Conservation (phyloP, 2,113 vertebrate species). For the Pampusana beccarii region DNA sequence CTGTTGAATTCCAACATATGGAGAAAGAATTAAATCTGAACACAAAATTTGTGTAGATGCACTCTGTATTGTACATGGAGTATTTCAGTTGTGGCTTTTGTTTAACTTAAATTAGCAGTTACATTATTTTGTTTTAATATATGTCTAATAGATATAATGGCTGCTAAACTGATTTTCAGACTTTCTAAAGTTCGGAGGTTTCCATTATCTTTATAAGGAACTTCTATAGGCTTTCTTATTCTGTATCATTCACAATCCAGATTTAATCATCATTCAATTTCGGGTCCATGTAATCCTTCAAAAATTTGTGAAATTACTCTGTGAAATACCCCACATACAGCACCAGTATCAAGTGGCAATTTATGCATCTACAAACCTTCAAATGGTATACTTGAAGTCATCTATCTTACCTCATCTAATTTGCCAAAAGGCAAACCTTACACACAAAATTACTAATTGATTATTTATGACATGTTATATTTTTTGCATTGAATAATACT, state of each 20-base stretch:
- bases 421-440: background rate
- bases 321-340: background rate
- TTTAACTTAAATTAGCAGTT: background rate
- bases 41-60: background rate
- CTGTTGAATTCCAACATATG: background rate
- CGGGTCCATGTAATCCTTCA: background rate
- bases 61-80: background rate
- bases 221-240: background rate
- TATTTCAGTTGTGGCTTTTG: background rate
- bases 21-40: background rate
- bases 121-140: background rate
- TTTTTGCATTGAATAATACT: background rate
- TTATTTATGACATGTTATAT: background rate
- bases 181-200: background rate
- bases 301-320: background rate
- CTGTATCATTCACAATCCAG: background rate
- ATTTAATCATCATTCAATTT: background rate
- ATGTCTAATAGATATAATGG: background rate
- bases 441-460: background rate
- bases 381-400: background rate
- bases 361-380: background rate
- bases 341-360: background rate
- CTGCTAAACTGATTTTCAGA: background rate
- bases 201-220: background rate
- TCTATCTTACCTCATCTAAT: background rate